Percentiles rank a stretch among this genome's conserved stretches.
phyloP scores from a whole-genome alignment of 1,140 invertebrate species.

The Tyrophagus putrescentiae region DNA sequence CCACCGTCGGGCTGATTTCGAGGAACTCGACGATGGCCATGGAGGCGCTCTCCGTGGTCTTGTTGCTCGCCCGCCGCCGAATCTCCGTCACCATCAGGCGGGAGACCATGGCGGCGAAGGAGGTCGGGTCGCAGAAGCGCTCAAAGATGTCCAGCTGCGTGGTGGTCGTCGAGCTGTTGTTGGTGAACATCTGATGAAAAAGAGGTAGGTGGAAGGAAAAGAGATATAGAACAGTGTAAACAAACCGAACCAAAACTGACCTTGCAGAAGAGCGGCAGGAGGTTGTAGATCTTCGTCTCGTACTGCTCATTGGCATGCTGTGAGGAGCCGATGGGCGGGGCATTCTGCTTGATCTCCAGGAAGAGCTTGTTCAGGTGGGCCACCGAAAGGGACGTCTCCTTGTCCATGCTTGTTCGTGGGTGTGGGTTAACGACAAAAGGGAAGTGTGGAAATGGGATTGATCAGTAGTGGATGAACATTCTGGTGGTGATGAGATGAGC shows the following conservation, averaged over 20 bases:
- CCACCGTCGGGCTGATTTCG: conserved; percentile 52
- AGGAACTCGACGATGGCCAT: conserved; percentile 89
- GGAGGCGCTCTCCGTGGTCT: conserved; percentile 59
- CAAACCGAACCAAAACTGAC: conserved; percentile 42
- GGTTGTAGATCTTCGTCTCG: conserved; percentile 89
- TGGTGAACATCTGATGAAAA: conserved; percentile 10
- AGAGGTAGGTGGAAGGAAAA: conserved; percentile 18
- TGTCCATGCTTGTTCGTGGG: neutral
- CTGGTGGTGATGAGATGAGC: too few species aligned
- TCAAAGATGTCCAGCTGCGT: conserved; percentile 47
- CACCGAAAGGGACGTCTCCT: conserved; percentile 11
- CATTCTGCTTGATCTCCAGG: conserved; percentile 19
- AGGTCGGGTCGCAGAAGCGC: conserved; percentile 80
- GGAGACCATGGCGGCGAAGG: conserved; percentile 84
- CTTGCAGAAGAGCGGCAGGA: conserved; percentile 95
- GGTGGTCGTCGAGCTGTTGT: neutral
- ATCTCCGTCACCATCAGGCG: conserved; percentile 87
- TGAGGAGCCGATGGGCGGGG: conserved; percentile 11
- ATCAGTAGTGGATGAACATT: too few species aligned
- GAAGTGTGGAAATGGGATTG: too few species aligned
- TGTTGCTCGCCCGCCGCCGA: conserved; percentile 75
- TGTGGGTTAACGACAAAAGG: too few species aligned
- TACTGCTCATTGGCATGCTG: conserved; percentile 43
- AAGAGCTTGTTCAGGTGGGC: conserved; percentile 20
- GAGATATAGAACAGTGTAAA: conserved; percentile 10